phyloP scores from a whole-genome alignment of 2,113 vertebrate genomes.

The Hemibates koningsi region DNA sequence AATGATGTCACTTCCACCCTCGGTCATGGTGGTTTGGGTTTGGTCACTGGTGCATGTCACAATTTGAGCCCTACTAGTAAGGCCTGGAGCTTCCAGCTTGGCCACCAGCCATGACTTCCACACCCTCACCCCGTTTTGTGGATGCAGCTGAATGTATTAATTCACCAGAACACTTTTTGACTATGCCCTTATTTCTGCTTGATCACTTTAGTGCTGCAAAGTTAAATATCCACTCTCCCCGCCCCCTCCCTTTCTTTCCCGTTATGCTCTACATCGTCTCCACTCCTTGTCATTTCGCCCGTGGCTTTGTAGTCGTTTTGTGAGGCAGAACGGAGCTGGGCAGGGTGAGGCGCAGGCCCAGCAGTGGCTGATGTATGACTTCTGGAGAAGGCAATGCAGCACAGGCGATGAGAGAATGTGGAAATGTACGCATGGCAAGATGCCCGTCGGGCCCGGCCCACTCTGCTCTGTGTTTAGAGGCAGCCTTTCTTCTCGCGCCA shows the following conservation, averaged over 20 bases:
- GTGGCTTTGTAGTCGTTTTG: slow-evolving; percentile 55
- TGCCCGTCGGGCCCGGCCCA: slow-evolving; percentile 32
- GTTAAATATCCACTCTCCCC: neutral
- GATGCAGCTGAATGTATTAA: slow-evolving; percentile 23
- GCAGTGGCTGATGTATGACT: slow-evolving; percentile 53
- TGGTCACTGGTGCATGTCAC: slow-evolving; percentile 66
- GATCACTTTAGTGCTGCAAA: slow-evolving; percentile 11
- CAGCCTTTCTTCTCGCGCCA: slow-evolving; percentile 69
- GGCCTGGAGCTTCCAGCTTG: slow-evolving; percentile 54
- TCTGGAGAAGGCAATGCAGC: slow-evolving; percentile 55
- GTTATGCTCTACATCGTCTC: neutral
- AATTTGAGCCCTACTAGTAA: slow-evolving; percentile 66
- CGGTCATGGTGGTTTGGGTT: slow-evolving; percentile 70
- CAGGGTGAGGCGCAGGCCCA: slow-evolving; percentile 6
- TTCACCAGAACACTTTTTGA: neutral
- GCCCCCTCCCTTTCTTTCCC: neutral
- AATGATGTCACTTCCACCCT: slow-evolving; percentile 79
- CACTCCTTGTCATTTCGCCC: slow-evolving; percentile 12
- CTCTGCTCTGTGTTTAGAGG: slow-evolving; percentile 53
- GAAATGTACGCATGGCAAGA: slow-evolving; percentile 45
- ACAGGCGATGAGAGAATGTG: slow-evolving; percentile 59
- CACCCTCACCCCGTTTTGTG: slow-evolving; percentile 21
- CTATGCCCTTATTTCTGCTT: slow-evolving; percentile 4
- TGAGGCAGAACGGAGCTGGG: slow-evolving; percentile 31
- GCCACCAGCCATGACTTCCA: slow-evolving; percentile 36